Percentiles rank a stretch among this genome's conserved stretches.
These are phyloP conservation scores for Phallusia fumigata DNA, from an alignment of 23 tunicate genomes.

Conservation along the genomic window DNA sequence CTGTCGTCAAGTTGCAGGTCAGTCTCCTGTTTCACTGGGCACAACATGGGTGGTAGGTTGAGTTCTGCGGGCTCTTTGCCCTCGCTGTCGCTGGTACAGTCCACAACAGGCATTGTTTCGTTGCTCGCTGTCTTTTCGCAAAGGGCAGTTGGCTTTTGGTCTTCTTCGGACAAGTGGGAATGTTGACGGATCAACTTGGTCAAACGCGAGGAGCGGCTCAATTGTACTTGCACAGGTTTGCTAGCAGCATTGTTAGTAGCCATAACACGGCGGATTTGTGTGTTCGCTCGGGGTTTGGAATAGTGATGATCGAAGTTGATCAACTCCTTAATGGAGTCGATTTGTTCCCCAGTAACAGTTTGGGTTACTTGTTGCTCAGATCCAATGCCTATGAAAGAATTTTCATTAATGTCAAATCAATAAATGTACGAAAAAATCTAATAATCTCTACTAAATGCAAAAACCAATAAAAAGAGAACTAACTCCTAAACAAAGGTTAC, in stretches of 20 bases:
- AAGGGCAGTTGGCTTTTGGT: constrained; percentile 83
- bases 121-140: constrained; percentile 36
- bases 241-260: not conserved
- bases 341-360: constrained; percentile 33
- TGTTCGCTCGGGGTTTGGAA: constrained; percentile 47
- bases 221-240: constrained; percentile 43
- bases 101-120: constrained; percentile 14
- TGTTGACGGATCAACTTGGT: constrained; percentile 60
- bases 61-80: not conserved
- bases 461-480: too few species aligned
- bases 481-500: too few species aligned
- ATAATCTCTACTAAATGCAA: too few species aligned
- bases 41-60: constrained; percentile 29
- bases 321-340: constrained; percentile 48
- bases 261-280: not conserved
- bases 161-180: constrained; percentile 25
- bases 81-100: constrained; percentile 12
- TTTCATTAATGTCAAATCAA: not conserved
- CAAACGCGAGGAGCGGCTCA: constrained; percentile 64
- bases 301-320: constrained; percentile 69
- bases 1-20: constrained; percentile 6
- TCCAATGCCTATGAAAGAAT: constrained; percentile 53
- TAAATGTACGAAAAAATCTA: too few species aligned
- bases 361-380: constrained; percentile 33
- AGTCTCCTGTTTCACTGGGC: constrained; percentile 7